These are phyloP conservation scores for Drymonia ruficornis DNA, from an alignment of 2,888 invertebrate species.

Conservation along the genomic window DNA sequence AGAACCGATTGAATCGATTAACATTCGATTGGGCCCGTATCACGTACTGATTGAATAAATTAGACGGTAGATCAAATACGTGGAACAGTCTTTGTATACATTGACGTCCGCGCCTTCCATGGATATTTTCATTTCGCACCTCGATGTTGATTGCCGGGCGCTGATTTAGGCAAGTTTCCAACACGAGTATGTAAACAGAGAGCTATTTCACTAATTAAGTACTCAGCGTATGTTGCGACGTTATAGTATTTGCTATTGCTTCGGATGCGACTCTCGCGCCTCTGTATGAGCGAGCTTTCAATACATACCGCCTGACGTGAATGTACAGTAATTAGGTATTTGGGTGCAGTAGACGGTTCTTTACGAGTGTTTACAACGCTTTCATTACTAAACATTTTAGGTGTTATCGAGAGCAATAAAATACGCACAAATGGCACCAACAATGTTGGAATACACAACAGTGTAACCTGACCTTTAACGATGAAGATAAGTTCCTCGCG, in stretches of 20 bases:
- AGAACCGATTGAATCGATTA: conserved; percentile 37
- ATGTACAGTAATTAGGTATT: not conserved
- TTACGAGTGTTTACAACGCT: too few relatives aligned
- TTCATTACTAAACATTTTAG: not conserved
- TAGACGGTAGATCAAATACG: conserved; percentile 17
- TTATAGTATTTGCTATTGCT: conserved; percentile 43
- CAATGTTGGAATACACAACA: not conserved
- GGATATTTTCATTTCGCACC: conserved; percentile 25
- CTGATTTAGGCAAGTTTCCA: conserved; percentile 63
- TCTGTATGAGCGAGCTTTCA: conserved; percentile 42
- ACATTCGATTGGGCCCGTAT: conserved; percentile 34
- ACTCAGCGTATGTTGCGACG: conserved; percentile 54
- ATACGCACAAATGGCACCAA: not conserved
- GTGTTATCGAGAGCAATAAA: too few relatives aligned
- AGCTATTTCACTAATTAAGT: conserved; percentile 77
- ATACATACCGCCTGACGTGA: not conserved
- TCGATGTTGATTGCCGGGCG: conserved; percentile 21
- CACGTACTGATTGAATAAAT: conserved; percentile 30
- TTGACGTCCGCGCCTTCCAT: conserved; percentile 16
- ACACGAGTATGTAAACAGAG: conserved; percentile 63
- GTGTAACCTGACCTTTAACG: not conserved
- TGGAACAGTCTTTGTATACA: conserved; percentile 13
- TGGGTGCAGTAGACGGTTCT: not conserved
- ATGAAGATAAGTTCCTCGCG: not conserved
- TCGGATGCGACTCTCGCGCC: conserved; percentile 51